phyloP scores from a whole-genome alignment of 2,113 vertebrate genomes.

The Bambusicola thoracicus region DNA sequence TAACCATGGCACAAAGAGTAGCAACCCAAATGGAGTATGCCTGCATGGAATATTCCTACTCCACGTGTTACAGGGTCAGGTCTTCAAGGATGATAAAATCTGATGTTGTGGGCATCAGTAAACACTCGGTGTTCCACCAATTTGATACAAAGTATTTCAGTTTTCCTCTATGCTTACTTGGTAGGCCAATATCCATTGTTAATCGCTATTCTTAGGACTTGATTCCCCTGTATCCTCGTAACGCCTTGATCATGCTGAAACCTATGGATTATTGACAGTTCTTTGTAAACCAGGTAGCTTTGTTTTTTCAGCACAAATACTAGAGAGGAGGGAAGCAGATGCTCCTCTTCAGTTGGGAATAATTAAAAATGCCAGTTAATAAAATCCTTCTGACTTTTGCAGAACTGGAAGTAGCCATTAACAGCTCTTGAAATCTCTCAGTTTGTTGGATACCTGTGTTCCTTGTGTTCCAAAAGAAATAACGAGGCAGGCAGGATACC shows the following conservation, averaged over 20 bases:
- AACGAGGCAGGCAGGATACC: background rate
- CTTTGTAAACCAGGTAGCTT: conserved; percentile 32
- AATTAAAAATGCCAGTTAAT: conserved; percentile 33
- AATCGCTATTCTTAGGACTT: conserved; percentile 34
- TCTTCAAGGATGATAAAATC: background rate
- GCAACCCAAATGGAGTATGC: background rate
- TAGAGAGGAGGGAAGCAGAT: conserved; percentile 50
- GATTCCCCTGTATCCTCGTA: conserved; percentile 57
- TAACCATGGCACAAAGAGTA: conserved; percentile 25
- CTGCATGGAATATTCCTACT: conserved; percentile 7
- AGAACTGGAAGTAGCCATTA: conserved; percentile 19
- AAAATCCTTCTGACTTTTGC: conserved; percentile 19
- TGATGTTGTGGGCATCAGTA: background rate
- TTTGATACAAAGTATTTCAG: conserved; percentile 36
- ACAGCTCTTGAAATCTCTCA: conserved; percentile 32
- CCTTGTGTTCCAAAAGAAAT: background rate
- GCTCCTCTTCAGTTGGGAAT: conserved; percentile 36
- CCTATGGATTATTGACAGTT: conserved; percentile 61
- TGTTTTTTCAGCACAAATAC: conserved; percentile 26
- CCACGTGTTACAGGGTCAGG: background rate
- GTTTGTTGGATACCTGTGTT: background rate
- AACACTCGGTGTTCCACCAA: background rate
- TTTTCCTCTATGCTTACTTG: conserved; percentile 17
- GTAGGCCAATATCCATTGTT: conserved; percentile 37
- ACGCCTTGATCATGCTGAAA: conserved; percentile 61